phyloP scores from a whole-genome alignment of 2,113 vertebrate species.

The Anhinga rufa region DNA sequence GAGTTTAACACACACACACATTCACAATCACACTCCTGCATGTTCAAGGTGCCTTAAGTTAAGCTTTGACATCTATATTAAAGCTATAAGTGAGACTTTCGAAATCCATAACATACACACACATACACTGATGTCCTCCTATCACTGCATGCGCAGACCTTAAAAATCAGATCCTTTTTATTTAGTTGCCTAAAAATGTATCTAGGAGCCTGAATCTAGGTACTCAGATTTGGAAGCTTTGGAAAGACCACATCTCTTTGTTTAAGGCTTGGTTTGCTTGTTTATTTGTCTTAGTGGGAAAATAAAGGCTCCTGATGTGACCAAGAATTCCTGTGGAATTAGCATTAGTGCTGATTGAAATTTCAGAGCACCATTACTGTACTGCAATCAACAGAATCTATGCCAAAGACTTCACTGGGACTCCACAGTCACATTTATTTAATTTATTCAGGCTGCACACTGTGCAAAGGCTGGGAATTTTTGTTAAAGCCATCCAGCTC shows the following conservation, averaged over 20 bases:
- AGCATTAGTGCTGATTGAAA: background rate
- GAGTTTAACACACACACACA: fast-evolving
- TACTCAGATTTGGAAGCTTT: background rate
- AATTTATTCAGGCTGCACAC: constrained; percentile 6
- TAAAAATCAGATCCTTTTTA: background rate
- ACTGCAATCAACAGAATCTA: background rate
- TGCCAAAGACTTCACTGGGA: background rate
- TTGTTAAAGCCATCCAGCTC: background rate
- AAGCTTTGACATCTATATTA: background rate
- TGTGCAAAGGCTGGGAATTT: background rate
- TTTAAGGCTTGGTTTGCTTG: background rate
- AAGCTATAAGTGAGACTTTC: background rate
- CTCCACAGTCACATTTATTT: background rate
- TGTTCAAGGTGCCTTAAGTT: background rate
- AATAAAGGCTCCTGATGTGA: background rate
- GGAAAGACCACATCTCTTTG: background rate
- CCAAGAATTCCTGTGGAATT: constrained; percentile 13
- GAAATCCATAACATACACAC: background rate
- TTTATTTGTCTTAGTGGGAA: background rate
- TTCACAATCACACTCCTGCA: background rate
- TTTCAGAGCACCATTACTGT: background rate
- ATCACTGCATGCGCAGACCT: fast-evolving
- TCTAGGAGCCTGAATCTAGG: background rate
- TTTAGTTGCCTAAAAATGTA: background rate
- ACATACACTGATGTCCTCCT: background rate